phyloP scores from a whole-genome alignment of 2,113 vertebrate genomes.

The Saimiri boliviensis region DNA sequence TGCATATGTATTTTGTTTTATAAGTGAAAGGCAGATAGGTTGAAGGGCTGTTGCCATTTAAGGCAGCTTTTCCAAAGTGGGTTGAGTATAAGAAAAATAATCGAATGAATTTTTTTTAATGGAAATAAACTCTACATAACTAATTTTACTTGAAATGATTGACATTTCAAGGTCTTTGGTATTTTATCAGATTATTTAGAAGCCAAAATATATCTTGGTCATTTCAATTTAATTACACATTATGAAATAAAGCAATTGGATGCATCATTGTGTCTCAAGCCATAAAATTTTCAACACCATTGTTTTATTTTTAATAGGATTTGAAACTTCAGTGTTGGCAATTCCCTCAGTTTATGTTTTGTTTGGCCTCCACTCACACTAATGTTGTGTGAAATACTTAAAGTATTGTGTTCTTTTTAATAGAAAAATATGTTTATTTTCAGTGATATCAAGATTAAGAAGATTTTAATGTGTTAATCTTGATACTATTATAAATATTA shows the following conservation, averaged over 20 bases:
- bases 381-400: slow-evolving; percentile 25
- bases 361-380: slow-evolving; percentile 44
- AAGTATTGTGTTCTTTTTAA: slow-evolving; percentile 27
- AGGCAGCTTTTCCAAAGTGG: background rate
- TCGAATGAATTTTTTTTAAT: background rate
- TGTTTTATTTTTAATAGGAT: slow-evolving; percentile 41
- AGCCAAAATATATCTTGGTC: slow-evolving; percentile 25
- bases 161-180: slow-evolving; percentile 44
- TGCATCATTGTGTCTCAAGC: background rate
- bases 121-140: background rate
- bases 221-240: slow-evolving; percentile 60
- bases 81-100: background rate
- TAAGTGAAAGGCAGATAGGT: background rate
- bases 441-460: slow-evolving; percentile 15
- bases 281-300: slow-evolving; percentile 58
- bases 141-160: slow-evolving; percentile 49
- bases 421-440: slow-evolving; percentile 39
- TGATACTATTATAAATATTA: background rate
- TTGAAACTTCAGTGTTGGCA: slow-evolving; percentile 18
- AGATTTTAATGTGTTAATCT: slow-evolving; percentile 41
- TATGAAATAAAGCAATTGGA: slow-evolving; percentile 43
- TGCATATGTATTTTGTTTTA: slow-evolving; percentile 21
- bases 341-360: slow-evolving; percentile 6
- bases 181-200: slow-evolving; percentile 53
- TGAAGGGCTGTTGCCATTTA: background rate